Base-by-base conservation (phyloP, 2,888 invertebrate species). In the Heliconius cydno region DNA sequence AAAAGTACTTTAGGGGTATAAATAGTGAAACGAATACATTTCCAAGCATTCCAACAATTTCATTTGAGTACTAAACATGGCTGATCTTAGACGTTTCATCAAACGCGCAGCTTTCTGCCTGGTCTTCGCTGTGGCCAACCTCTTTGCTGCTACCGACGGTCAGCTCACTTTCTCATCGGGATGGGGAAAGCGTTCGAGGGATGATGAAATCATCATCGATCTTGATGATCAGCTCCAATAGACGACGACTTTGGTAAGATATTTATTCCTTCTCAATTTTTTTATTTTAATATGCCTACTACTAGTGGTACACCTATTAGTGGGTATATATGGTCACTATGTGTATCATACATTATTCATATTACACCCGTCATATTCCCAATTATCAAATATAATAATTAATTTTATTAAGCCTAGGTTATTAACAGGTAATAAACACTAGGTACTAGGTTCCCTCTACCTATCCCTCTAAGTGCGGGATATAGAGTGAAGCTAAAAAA, bases 151-250 rank as follows among this genome's bases (percentile, higher is more conserved):
- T 85, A 80, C 90, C 0, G 89, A 91, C n/a, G 95, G 92, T 0
- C 96, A 96, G 86, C 88, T 96, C 67, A 96, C 96, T 13, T 96
- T 96, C 85, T 95, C 95, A 60, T 94, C 96, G 1, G 94, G 93
- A 6, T 96, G 96, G 96, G 96, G 96, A 3, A 96, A 96, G 85
- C 88, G 95, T 28, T 88, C 91, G 83, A 60, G 76, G 85, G 63
- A 84, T 79, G 84, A 86, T 19, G 84, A 85, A 65, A 84, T 85
- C 1, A 67, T 79, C 25, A 84, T 84, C 38, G 83, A 82, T 57
- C 76, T 85, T 15, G 85, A 86, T 67, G 82, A 85, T 13, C 83
- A 83, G 46, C 38, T 82, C n/a, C 80, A 84, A 75, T 81, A 79
- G 63, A 41, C 46, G 66, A 77, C 63, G 34, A 38, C 46, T 28